phyloP scores from a whole-genome alignment of 2,113 vertebrate genomes.

The Aptenodytes forsteri region DNA sequence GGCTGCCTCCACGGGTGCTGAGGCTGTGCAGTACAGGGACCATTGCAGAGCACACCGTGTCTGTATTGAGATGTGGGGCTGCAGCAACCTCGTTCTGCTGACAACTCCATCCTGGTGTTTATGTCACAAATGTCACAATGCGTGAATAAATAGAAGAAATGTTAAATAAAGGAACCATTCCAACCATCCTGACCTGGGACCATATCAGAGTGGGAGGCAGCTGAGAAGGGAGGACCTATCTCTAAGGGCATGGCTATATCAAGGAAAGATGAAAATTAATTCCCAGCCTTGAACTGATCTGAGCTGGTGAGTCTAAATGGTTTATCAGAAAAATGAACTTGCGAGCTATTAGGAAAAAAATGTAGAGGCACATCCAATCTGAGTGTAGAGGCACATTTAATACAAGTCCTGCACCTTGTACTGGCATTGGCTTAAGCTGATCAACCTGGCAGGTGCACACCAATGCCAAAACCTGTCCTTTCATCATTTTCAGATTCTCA shows the following conservation, averaged over 20 bases:
- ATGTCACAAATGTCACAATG: neutral
- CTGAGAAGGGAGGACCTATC: neutral
- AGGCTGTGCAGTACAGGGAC: neutral
- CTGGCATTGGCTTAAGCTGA: neutral
- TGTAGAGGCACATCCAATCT: neutral
- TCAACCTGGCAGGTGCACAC: neutral
- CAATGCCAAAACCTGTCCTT: neutral
- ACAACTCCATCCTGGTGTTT: neutral
- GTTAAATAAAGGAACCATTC: neutral
- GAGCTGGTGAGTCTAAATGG: neutral
- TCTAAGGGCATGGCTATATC: neutral
- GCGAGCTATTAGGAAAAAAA: neutral
- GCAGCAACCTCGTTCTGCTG: neutral
- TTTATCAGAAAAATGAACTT: fast-evolving
- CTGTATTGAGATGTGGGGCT: neutral
- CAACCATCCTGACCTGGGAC: neutral
- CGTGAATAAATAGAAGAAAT: neutral
- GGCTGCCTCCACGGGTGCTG: neutral
- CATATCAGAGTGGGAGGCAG: neutral
- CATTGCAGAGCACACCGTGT: too few relatives aligned
- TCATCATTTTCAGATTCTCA: neutral
- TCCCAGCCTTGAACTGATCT: neutral
- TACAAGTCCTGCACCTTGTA: neutral
- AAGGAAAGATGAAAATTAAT: neutral
- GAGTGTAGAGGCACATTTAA: neutral